A percentile compares a stretch with the other conserved stretches of the same genome.
Evolutionary conservation across 1,140 invertebrate genomes (phyloP).

Genomic region (Tetragonula clypearis): DNA sequence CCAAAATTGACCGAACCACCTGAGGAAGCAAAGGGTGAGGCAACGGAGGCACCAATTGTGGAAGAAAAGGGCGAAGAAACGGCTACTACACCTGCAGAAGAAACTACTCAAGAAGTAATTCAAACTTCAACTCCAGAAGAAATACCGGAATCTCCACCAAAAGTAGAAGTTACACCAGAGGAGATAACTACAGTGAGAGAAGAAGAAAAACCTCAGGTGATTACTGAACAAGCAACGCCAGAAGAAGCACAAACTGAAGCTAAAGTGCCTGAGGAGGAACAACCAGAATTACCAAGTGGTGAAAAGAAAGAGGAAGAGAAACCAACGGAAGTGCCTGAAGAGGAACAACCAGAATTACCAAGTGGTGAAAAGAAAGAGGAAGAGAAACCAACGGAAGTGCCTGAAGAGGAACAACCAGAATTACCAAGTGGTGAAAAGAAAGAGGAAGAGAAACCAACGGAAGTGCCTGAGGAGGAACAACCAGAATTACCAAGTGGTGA

Average conservation of each 20-base stretch:
- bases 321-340: conserved; percentile 59
- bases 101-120: conserved; percentile 15
- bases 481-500: conserved; percentile 37
- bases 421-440: conserved; percentile 44
- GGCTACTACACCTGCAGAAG: conserved; percentile 21
- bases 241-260: conserved; percentile 80
- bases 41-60: conserved; percentile 36
- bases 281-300: conserved; percentile 21
- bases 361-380: conserved; percentile 61
- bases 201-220: conserved; percentile 15
- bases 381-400: conserved; percentile 60
- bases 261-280: conserved; percentile 65
- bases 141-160: conserved; percentile 31
- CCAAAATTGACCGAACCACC: conserved; percentile 18
- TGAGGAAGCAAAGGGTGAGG: conserved; percentile 44
- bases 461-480: conserved; percentile 54
- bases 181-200: conserved; percentile 14
- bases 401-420: conserved; percentile 34
- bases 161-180: conserved; percentile 20
- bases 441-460: conserved; percentile 57
- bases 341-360: conserved; percentile 22
- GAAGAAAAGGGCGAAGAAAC: conserved; percentile 41
- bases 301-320: conserved; percentile 62
- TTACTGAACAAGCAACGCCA: conserved; percentile 39
- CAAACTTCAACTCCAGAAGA: conserved; percentile 33